phyloP scores from a whole-genome alignment of 2,888 invertebrate species.

The Apodemia zela region DNA sequence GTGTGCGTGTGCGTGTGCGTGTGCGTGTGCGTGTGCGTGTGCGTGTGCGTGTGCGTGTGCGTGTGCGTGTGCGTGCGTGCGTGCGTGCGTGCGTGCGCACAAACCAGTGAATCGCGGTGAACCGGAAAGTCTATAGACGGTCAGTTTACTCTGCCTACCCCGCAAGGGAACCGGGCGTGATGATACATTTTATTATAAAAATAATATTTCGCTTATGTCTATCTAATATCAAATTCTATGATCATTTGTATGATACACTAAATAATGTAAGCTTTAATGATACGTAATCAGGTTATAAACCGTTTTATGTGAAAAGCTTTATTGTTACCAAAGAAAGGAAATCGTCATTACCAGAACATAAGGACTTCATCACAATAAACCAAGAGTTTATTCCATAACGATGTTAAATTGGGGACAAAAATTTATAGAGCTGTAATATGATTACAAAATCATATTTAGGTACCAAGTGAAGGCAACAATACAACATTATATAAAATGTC shows the following conservation, averaged over 20 bases:
- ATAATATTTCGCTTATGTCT: too few species aligned
- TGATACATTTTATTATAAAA: too few species aligned
- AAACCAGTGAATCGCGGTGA: too few species aligned
- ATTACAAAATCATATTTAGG: background rate
- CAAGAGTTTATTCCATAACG: constrained; percentile 22
- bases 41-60: too few species aligned
- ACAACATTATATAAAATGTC: background rate
- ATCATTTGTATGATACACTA: background rate
- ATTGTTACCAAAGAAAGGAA: constrained; percentile 21
- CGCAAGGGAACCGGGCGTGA: too few species aligned
- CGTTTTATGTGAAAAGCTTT: constrained; percentile 19
- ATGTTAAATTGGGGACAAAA: constrained; percentile 20
- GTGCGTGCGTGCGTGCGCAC: too few species aligned
- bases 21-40: too few species aligned
- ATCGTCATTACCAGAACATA: constrained; percentile 22
- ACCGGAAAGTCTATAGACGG: too few species aligned
- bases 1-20: too few species aligned
- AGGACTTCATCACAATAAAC: constrained; percentile 18
- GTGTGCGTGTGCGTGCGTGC: too few species aligned
- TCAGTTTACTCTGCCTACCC: too few species aligned
- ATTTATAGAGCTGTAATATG: background rate
- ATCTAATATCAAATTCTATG: background rate
- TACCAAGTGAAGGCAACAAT: background rate
- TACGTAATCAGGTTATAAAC: constrained; percentile 6
- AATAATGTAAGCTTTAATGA: background rate